Evolutionary conservation across 35 echinoderm and acorn worm genomes (phyloP), one percentile per base, ranked within the genome.

Genomic region (Anneissia japonica): DNA sequence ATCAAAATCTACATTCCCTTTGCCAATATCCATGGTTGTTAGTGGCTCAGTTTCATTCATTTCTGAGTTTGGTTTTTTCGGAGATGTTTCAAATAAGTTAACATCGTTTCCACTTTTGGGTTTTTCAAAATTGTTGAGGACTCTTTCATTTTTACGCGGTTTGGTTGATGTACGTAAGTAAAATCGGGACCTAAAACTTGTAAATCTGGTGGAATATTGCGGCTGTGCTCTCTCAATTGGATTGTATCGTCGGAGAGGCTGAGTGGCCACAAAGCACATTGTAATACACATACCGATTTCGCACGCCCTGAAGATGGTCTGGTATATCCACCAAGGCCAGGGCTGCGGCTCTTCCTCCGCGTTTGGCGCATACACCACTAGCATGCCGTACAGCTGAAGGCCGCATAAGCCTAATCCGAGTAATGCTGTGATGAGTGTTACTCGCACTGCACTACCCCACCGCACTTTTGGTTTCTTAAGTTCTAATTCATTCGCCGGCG

Each of bases 211-310:
- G 26, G 51, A 64, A 64, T 19, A 64, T 64, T 26, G 7, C 19
- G 51, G 51, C 10, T 64, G 10, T 64, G 51, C 26, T 64, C 26
- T 64, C 1, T 64, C 51, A 23, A 64, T 9, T 26, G 51, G 51
- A 26, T 64, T 26, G 21, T 64, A 64, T 64, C 26, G 51, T 30
- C 96, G 83, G 81, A 99, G 94, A 19, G 96, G 96, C 74, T 99
- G 96, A 26, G 96, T 99, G 6, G 96, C 96, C 46, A 99, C 96
- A 74, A 87, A 99, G 34, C 96, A 94, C 96, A 99, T 99, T 7
- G 87, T 81, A 0, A 87, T 73, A n/a, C 92, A 99, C 96, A 99
- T 99, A 7, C 84, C 82, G n/a, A 99, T 87, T 89, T 99, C 96
- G 13, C 86, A 82, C 1, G 89, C 14, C 31, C 96, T 39, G 77